Conservation (phyloP, 2,888 invertebrate genomes). For the Drosophila subsilvestris region DNA sequence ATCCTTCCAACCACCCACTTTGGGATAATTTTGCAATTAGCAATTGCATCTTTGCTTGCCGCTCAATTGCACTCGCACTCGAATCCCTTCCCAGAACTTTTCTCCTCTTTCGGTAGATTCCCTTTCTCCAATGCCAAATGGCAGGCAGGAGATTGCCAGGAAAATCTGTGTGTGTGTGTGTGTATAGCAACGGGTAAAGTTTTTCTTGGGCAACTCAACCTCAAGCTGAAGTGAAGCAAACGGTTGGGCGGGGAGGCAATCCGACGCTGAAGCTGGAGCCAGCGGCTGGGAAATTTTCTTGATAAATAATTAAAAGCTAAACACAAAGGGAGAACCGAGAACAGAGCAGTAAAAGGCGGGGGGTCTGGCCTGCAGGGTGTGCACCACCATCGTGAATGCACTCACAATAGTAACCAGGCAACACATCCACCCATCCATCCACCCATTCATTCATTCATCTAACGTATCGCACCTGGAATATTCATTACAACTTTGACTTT, state of each 20-base stretch:
- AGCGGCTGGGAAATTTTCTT: constrained; percentile 46
- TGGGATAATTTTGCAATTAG: constrained; percentile 29
- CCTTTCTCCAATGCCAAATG: not conserved
- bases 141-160: not conserved
- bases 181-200: constrained; percentile 10
- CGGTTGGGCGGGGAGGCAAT: constrained; percentile 1
- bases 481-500: not conserved
- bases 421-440: not conserved
- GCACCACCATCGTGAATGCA: constrained; percentile 13
- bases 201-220: constrained; percentile 25
- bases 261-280: not conserved
- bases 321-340: constrained; percentile 32
- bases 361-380: constrained; percentile 1
- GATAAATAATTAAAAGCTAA: constrained; percentile 64
- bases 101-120: not conserved
- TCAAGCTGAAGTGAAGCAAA: constrained; percentile 34
- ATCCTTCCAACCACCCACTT: not conserved
- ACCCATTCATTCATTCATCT: not conserved
- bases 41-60: constrained; percentile 33
- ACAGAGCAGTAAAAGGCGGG: not conserved
- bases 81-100: not conserved
- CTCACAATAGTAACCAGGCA: constrained; percentile 15
- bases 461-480: not conserved
- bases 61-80: constrained; percentile 25
- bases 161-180: not conserved